phyloP scores from a whole-genome alignment of 1,140 invertebrate species.

The Tetragonula clypearis region DNA sequence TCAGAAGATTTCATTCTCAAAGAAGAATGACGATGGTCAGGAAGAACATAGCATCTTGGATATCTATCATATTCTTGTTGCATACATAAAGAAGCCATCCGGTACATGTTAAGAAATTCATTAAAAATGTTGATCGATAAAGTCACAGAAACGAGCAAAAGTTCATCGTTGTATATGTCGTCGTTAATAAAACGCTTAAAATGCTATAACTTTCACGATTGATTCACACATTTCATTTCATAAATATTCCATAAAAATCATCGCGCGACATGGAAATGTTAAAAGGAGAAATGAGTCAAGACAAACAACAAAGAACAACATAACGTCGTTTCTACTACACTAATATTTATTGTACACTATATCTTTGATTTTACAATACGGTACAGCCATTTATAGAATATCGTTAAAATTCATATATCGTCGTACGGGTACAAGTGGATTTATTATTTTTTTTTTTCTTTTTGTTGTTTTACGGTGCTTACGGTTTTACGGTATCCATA shows the following conservation, averaged over 20 bases:
- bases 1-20: constrained; percentile 70
- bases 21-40: constrained; percentile 63
- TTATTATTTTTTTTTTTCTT: constrained; percentile 15
- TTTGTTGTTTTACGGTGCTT: constrained; percentile 35
- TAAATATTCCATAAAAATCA: background rate
- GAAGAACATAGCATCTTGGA: constrained; percentile 74
- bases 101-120: background rate
- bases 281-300: background rate
- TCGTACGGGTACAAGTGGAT: constrained; percentile 59
- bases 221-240: background rate
- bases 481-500: constrained; percentile 62
- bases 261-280: fast-evolving
- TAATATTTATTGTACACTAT: constrained; percentile 76
- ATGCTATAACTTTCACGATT: background rate
- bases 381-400: constrained; percentile 80
- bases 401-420: constrained; percentile 72
- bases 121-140: background rate
- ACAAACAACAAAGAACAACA: background rate
- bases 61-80: constrained; percentile 76
- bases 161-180: too few relatives aligned
- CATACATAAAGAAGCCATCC: constrained; percentile 74
- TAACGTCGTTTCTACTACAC: constrained; percentile 50
- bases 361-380: constrained; percentile 79
- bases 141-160: too few relatives aligned
- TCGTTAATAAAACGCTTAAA: background rate